Evolutionary conservation across 2,113 vertebrate species (phyloP).

Genomic region (Okapia johnstoni): DNA sequence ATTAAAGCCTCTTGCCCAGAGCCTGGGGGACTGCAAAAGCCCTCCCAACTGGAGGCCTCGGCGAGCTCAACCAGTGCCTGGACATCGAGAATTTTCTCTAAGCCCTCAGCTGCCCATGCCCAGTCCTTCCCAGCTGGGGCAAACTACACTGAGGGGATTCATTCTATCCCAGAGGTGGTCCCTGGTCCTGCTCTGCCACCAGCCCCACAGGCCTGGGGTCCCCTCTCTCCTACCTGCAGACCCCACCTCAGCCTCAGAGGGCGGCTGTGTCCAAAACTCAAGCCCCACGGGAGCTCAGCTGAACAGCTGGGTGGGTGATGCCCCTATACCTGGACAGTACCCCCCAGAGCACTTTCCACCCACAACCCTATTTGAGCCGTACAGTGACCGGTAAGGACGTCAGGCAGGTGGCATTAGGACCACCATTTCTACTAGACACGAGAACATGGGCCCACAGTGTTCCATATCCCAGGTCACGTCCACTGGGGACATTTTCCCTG

Average conservation of each 20-base stretch:
- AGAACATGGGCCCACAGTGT: background rate
- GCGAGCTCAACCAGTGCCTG: constrained; percentile 20
- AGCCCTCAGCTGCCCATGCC: background rate
- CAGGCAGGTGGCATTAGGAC: background rate
- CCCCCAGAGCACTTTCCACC: background rate
- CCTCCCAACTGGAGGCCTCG: constrained; percentile 1
- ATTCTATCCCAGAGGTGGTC: fast-evolving
- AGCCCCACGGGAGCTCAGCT: background rate
- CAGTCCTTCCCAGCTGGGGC: background rate
- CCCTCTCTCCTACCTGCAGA: background rate
- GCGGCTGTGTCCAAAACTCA: background rate
- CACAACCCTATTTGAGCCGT: fast-evolving
- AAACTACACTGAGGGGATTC: background rate
- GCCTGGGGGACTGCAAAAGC: constrained; percentile 74
- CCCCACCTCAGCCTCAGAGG: background rate
- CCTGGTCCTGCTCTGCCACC: background rate
- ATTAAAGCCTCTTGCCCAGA: constrained; percentile 89
- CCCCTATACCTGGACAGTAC: background rate
- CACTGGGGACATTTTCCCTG: background rate
- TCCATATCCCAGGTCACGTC: background rate
- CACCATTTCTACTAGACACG: background rate
- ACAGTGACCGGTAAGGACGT: background rate
- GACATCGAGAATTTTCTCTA: constrained; percentile 20
- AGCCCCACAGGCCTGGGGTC: background rate
- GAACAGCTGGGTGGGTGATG: fast-evolving